Conservation (phyloP, 2,113 vertebrate genomes). For the human (Homo sapiens) region DNA sequence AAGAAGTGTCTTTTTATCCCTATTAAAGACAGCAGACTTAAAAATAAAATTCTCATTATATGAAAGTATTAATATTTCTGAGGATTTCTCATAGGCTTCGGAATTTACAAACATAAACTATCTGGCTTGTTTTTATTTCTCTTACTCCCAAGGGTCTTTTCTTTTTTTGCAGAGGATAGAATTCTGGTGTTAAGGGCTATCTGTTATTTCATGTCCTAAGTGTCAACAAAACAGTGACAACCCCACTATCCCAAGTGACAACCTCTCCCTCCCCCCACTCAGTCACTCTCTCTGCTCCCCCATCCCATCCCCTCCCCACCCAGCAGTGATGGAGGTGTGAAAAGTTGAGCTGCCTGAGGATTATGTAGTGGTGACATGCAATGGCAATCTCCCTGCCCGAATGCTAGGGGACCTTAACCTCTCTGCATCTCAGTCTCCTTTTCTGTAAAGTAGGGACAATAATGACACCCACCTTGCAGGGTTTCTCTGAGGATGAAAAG, state of each 20-base stretch:
- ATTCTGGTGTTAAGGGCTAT: neutral
- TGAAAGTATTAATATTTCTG: neutral
- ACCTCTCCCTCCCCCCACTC: rapidly evolving
- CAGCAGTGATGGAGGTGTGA: neutral
- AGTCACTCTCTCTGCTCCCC: neutral
- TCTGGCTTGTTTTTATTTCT: neutral
- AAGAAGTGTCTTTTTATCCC: neutral
- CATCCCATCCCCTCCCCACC: neutral
- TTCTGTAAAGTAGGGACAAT: neutral
- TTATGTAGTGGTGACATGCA: neutral
- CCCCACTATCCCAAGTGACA: neutral
- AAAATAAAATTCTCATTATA: neutral
- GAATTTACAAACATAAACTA: neutral
- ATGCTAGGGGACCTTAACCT: neutral
- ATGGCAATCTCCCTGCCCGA: neutral
- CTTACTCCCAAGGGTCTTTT: neutral
- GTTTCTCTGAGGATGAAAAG: neutral
- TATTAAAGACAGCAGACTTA: neutral
- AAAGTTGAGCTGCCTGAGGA: neutral
- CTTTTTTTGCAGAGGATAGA: neutral
- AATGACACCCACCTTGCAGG: neutral
- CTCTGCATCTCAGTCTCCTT: neutral
- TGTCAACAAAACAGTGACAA: neutral
- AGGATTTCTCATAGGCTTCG: neutral
- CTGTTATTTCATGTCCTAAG: neutral